phyloP scores from a whole-genome alignment of 1,140 invertebrate genomes.

The Ips nitidus region DNA sequence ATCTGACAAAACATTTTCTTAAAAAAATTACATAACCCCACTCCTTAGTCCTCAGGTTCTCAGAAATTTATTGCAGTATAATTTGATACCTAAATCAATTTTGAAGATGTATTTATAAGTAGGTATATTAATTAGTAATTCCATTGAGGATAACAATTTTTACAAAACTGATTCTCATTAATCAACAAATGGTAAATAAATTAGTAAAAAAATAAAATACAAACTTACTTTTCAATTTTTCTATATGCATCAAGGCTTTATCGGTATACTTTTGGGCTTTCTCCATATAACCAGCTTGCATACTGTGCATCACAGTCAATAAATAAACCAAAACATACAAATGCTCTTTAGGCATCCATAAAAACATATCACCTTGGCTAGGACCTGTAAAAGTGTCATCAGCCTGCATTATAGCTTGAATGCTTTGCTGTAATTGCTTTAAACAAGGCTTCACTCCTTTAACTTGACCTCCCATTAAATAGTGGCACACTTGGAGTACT shows the following conservation, averaged over 20 bases:
- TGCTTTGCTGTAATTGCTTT: conserved; percentile 95
- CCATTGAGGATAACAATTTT: too few species aligned
- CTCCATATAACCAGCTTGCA: conserved; percentile 98
- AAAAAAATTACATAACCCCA: too few species aligned
- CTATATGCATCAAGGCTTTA: conserved; percentile 95
- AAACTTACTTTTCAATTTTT: conserved; percentile 84
- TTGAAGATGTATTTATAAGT: too few species aligned
- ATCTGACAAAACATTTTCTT: too few species aligned
- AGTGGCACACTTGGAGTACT: conserved; percentile 92
- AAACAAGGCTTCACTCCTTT: conserved; percentile 96
- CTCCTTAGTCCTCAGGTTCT: too few species aligned
- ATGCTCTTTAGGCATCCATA: conserved; percentile 97
- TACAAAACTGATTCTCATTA: too few species aligned
- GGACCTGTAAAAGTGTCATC: conserved; percentile 81
- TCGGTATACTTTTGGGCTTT: conserved; percentile 99
- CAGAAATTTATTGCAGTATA: too few species aligned
- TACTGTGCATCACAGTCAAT: conserved; percentile 96
- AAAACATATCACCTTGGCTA: conserved; percentile 86
- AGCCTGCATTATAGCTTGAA: conserved; percentile 91
- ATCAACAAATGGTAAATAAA: too few species aligned
- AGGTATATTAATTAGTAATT: too few species aligned
- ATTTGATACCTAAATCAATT: too few species aligned
- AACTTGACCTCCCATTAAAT: conserved; percentile 87
- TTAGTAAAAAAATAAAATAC: background rate
- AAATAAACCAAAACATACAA: conserved; percentile 95